Percentiles rank a stretch among this genome's conserved stretches.
Conservation (phyloP, 1,140 invertebrate species). For the Eupristina koningsbergeri region DNA sequence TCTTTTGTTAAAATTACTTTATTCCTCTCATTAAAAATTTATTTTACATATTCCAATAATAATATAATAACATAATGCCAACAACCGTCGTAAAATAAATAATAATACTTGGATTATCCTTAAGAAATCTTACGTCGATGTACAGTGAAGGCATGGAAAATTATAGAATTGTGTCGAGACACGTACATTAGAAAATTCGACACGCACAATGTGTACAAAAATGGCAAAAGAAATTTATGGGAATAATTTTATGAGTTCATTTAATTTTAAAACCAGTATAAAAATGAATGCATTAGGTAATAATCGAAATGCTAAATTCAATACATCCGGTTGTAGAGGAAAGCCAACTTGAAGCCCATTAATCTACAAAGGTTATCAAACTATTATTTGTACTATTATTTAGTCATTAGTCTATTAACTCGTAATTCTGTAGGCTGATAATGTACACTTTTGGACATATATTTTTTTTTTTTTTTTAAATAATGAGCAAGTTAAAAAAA, state of each 20-base stretch:
- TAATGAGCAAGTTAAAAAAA: no score
- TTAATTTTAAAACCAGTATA: neutral
- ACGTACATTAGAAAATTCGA: neutral
- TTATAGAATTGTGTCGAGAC: neutral
- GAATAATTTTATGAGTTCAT: neutral
- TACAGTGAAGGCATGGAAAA: neutral
- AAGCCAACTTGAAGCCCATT: neutral
- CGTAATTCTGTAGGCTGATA: neutral
- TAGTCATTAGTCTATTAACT: neutral
- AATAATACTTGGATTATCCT: neutral
- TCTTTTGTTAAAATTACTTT: no score
- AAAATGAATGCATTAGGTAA: neutral
- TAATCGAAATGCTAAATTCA: neutral
- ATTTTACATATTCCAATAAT: neutral
- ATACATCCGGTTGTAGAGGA: neutral
- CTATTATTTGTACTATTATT: slow-evolving; percentile 2
- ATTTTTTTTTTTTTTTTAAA: no score
- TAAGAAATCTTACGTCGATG: neutral
- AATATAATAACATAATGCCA: neutral
- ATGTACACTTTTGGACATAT: neutral
- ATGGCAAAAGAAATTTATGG: neutral
- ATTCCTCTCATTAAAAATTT: no score
- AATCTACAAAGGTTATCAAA: neutral
- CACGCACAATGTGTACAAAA: neutral
- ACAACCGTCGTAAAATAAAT: neutral